Base-by-base conservation (phyloP, 2,113 vertebrate genomes). In the Bostrychus sinensis region DNA sequence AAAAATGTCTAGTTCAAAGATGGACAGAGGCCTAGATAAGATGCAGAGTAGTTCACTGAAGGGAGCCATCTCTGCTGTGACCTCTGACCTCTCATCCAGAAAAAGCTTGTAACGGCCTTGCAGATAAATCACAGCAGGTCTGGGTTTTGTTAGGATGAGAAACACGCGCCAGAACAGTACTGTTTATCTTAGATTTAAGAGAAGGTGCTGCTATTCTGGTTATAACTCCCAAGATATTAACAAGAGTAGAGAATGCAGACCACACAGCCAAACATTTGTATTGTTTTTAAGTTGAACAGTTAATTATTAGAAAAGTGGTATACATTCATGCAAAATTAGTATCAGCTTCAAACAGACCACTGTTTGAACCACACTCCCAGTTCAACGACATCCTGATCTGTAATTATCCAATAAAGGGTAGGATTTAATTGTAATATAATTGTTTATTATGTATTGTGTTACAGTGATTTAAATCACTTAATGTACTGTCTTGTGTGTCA, bases 121-220 rank as follows among this genome's bases (percentile, higher is more conserved):
- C 12, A 81, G 76, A 86, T 88, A 84, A 85, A 88, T 88, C 87
- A 70, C 66, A 3, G 83, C 80, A 72, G 86, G 78, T 66, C 86
- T 90, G 87, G 78, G 50, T 81, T 86, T 72, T 81, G 80, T 88
- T 88, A 80, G 72, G 56, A 66, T 19, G 71, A 78, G 76, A 80
- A 76, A 70, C 78, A 65, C 10, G 36, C 43, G 25, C 50, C 54
- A 22, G 57, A 19, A 34, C 70, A 62, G 38, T 46, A 20, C 23
- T 83, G 82, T 83, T 86, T 86, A 80, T 77, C 30, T 89, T 75
- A 38, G 26, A 45, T 79, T 70, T 56, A 17, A 34, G 19, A 26
- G 62, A 82, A 19, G 38, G 53, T 38, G 54, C 46, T 48, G 59
- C 63, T 61, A 51, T 72, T 26, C 19, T 39, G 48, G 20, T 65